Evolutionary conservation across 2,113 vertebrate genomes (phyloP), one percentile per base, ranked within the genome.

Genomic region (Corapipo altera): DNA sequence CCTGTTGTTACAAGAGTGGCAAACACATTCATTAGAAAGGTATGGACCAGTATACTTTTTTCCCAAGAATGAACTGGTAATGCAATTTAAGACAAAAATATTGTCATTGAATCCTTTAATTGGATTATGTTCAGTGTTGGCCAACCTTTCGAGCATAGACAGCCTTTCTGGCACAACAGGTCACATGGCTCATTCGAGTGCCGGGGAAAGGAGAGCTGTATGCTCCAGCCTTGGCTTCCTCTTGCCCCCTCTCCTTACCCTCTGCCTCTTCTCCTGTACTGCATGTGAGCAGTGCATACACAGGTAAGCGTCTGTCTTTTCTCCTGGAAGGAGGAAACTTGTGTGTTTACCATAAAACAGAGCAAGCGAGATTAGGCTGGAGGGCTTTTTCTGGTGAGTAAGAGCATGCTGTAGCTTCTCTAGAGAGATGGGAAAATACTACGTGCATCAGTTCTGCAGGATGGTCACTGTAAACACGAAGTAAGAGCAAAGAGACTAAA

Each of bases 1-100:
- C 88, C 97, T 99, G 82, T 93, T 99, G 85, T 96, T 99, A 85
- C 98, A 99, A 89, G 99, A 99, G 78, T 99, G 99, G 99, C 99
- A 99, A 86, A 99, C 98, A 1, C 98, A 98, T 95, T 98, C 98
- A 2, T 84, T 99, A 92, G 99, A 99, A 97, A 99, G 99, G 99
- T 99, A 98, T 92, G 96, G 28, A 9, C 39, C n/a, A n/a, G 15
- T 75, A 5, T 43, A 11, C 28, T 51, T 90, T 77, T 82, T 71
- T 32, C 30, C 18, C 18, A 44, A n/a, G 48, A 61, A 81, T 66
- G 76, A 88, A 22, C 46, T 67, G 3, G 66, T 69, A 24, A 33
- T 79, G 43, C 41, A 44, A 69, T 86, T 86, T 54, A 69, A 81
- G 61, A 88, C 32, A 69, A 57, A 93, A 73, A 30, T 58, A 21